Evolutionary conservation across 2,113 vertebrate genomes (phyloP).

Genomic region (Callorhinus ursinus): DNA sequence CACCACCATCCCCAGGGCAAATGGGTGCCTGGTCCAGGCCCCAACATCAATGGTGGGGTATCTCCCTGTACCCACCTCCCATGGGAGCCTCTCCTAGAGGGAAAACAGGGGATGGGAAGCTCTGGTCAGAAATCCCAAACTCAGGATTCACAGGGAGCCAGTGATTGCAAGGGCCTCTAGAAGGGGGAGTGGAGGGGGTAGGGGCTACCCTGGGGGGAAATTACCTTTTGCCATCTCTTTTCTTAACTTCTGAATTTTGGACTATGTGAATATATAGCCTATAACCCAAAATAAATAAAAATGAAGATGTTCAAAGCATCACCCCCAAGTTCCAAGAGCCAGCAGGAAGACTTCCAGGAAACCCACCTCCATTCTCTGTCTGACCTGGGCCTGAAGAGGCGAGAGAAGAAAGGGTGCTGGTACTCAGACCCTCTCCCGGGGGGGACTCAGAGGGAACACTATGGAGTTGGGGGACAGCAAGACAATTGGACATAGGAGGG

Average conservation of each 20-base stretch:
- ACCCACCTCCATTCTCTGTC: accelerated
- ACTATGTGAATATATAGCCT: not conserved
- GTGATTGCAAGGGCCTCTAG: not conserved
- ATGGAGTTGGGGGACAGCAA: too few species aligned
- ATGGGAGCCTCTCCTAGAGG: not conserved
- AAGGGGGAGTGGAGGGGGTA: not conserved
- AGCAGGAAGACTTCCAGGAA: not conserved
- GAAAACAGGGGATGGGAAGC: not conserved
- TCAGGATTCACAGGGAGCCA: not conserved
- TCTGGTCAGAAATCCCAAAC: not conserved
- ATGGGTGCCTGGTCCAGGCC: not conserved
- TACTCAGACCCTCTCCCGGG: not conserved
- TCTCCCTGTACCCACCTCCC: not conserved
- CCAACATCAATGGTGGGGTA: not conserved
- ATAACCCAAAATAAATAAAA: not conserved
- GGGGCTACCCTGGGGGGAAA: accelerated
- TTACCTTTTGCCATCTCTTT: not conserved
- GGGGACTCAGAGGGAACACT: too few species aligned
- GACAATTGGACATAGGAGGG: not conserved
- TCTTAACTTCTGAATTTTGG: not conserved
- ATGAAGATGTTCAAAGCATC: not conserved
- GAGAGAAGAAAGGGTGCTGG: accelerated
- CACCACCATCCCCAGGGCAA: not conserved
- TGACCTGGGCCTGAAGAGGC: not conserved
- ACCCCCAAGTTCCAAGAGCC: not conserved